These are phyloP conservation scores for Epinephelus awoara DNA, from an alignment of 2,797 vertebrate genomes.

Conservation along the genomic window DNA sequence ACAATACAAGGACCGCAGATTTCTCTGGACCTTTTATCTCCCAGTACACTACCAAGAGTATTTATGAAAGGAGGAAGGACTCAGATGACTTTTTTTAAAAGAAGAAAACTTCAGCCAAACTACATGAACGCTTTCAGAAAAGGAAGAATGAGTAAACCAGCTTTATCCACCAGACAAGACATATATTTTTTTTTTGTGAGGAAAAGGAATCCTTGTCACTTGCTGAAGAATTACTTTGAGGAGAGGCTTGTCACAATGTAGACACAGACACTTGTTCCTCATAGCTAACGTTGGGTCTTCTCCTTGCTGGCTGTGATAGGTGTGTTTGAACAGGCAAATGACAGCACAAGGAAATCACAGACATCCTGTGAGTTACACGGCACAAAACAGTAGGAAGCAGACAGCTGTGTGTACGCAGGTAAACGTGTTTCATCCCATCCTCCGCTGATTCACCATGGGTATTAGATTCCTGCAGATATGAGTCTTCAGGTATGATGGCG, in stretches of 20 bases:
- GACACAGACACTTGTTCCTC: conserved; percentile 38
- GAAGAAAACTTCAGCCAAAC: conserved; percentile 53
- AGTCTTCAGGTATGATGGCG: conserved; percentile 1
- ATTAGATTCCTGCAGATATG: conserved; percentile 31
- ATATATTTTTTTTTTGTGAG: conserved; percentile 2
- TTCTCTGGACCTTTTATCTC: conserved; percentile 51
- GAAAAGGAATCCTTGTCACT: conserved; percentile 31
- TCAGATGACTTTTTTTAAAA: conserved; percentile 24
- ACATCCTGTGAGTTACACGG: conserved; percentile 46
- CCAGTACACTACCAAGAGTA: conserved; percentile 4
- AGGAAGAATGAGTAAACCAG: conserved; percentile 44
- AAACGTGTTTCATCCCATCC: conserved; percentile 29
- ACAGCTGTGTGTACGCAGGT: conserved; percentile 41
- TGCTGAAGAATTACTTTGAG: conserved; percentile 54
- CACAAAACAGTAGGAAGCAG: conserved; percentile 48
- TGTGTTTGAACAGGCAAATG: conserved; percentile 52
- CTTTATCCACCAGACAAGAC: conserved; percentile 42
- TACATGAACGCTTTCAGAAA: conserved; percentile 45
- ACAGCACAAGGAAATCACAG: conserved; percentile 55
- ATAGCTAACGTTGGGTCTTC: conserved; percentile 17
- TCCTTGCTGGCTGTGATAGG: conserved; percentile 37
- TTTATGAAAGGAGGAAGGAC: conserved; percentile 36
- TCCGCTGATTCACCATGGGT: conserved; percentile 19
- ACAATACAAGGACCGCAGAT: conserved; percentile 52
- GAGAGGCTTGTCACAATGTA: conserved; percentile 40